Evolutionary conservation across 2,113 vertebrate species (phyloP).

Genomic region (Triplophysa dalaica): DNA sequence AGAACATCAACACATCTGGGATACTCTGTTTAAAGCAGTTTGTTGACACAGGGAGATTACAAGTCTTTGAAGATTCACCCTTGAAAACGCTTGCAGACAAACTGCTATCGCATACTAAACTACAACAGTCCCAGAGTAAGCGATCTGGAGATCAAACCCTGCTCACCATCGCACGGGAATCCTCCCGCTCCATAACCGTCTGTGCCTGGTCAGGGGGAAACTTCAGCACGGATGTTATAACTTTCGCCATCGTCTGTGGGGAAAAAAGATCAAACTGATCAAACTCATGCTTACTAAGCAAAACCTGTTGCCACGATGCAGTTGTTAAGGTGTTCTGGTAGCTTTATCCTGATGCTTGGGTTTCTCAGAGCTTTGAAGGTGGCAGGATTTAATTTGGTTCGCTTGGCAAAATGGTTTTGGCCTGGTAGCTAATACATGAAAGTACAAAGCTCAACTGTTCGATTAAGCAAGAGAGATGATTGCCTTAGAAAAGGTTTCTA

Average conservation of each 20-base stretch:
- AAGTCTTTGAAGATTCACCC: neutral
- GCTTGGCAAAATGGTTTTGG: too few species aligned
- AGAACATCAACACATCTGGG: neutral
- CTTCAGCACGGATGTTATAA: constrained; percentile 94
- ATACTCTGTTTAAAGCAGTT: neutral
- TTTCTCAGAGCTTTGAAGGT: too few species aligned
- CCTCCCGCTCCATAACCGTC: constrained; percentile 94
- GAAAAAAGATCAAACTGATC: neutral
- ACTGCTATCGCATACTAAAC: neutral
- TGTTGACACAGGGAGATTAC: neutral
- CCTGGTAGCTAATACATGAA: too few species aligned
- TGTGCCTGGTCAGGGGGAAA: constrained; percentile 92
- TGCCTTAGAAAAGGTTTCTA: too few species aligned
- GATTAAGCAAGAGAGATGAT: too few species aligned
- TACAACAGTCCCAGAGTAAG: neutral
- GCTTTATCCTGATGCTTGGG: too few species aligned
- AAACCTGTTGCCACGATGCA: too few species aligned
- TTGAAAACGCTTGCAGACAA: neutral
- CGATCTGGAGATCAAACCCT: neutral
- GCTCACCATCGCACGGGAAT: constrained; percentile 83
- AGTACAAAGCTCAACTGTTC: too few species aligned
- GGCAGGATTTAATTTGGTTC: too few species aligned
- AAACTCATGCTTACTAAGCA: neutral
- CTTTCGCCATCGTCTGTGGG: constrained; percentile 96
- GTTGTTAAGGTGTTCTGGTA: too few species aligned